Percentiles rank a stretch among this genome's conserved stretches.
Conservation (phyloP, 2,797 vertebrate species). For the Lepus townsendii region DNA sequence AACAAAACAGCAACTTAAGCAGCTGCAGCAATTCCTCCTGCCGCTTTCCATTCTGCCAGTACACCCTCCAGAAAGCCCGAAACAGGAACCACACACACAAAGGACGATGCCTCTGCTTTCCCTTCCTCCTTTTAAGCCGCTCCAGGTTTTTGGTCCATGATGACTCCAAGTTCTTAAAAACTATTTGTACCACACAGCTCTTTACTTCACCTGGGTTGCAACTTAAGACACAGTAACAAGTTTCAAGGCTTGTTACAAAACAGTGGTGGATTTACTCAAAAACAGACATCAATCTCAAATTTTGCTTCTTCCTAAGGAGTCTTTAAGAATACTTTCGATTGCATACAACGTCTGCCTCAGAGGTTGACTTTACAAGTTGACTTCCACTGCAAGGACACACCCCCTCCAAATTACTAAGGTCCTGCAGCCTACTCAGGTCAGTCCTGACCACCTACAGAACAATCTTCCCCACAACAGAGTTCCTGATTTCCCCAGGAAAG, state of each 20-base stretch:
- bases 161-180: neutral
- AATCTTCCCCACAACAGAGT: slow-evolving; percentile 35
- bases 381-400: neutral
- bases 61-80: slow-evolving; percentile 1
- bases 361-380: slow-evolving; percentile 31
- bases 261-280: neutral
- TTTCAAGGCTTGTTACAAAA: slow-evolving; percentile 49
- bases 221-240: slow-evolving; percentile 45
- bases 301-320: neutral
- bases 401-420: neutral
- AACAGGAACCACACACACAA: neutral
- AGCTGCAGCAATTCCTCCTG: neutral
- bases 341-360: neutral
- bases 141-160: neutral
- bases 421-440: neutral
- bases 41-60: neutral
- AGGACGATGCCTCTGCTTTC: neutral
- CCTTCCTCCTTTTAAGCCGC: neutral
- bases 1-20: neutral
- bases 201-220: neutral
- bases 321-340: neutral
- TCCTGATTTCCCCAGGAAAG: neutral
- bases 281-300: neutral
- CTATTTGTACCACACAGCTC: neutral
- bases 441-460: neutral